Percentiles rank a stretch among this genome's conserved stretches.
Conservation (phyloP, 1,140 invertebrate species). For the Drosophila kepulauana region DNA sequence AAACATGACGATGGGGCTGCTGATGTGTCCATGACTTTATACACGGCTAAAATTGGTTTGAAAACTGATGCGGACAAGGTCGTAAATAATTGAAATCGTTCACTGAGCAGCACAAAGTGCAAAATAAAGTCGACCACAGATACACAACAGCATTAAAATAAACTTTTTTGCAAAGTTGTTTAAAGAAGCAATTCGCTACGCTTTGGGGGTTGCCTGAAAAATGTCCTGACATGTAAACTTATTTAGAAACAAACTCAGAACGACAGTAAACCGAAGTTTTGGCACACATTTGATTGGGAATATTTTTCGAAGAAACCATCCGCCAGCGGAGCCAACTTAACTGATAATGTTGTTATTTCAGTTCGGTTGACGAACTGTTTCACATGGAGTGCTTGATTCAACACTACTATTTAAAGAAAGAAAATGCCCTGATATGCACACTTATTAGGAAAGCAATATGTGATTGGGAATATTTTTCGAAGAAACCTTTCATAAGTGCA, state of each 20-base stretch:
- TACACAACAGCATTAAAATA: slow-evolving; percentile 1
- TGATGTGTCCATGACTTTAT: background rate
- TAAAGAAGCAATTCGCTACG: background rate
- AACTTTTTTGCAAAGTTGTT: slow-evolving; percentile 8
- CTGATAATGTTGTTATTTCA: too few species aligned
- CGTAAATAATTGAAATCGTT: slow-evolving; percentile 33
- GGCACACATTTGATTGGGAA: background rate
- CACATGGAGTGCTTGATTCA: background rate
- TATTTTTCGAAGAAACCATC: too few species aligned
- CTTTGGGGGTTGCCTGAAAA: background rate
- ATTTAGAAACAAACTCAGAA: background rate
- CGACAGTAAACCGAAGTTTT: background rate
- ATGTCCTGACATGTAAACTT: background rate
- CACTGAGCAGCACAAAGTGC: slow-evolving; percentile 17
- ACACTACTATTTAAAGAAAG: background rate
- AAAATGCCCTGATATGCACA: too few species aligned
- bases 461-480: too few species aligned
- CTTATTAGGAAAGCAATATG: background rate
- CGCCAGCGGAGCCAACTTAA: too few species aligned
- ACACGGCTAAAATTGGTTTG: slow-evolving; percentile 35
- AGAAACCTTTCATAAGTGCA: too few species aligned
- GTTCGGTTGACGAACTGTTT: background rate
- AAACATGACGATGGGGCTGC: background rate
- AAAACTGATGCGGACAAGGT: slow-evolving; percentile 41
- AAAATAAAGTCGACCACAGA: slow-evolving; percentile 6